phyloP scores from a whole-genome alignment of 2,888 invertebrate species.

The Phlogophora meticulosa region DNA sequence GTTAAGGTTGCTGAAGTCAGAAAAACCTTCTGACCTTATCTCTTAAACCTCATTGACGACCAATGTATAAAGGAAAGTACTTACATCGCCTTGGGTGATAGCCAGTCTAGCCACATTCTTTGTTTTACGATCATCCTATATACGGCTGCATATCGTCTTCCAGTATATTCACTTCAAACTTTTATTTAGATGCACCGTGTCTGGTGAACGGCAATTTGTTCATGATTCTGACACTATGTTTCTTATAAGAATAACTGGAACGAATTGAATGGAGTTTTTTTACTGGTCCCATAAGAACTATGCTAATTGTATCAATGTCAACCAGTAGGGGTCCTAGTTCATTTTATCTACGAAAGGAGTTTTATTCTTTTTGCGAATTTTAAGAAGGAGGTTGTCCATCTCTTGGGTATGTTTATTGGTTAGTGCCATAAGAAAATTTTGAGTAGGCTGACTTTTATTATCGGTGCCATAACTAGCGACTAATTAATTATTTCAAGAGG shows the following conservation, averaged over 20 bases:
- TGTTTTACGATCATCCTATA: slow-evolving; percentile 36
- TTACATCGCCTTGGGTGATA: slow-evolving; percentile 12
- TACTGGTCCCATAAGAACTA: not conserved
- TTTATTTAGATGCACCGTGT: slow-evolving; percentile 32
- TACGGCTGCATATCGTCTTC: slow-evolving; percentile 30
- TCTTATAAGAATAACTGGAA: slow-evolving; percentile 2
- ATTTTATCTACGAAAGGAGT: slow-evolving; percentile 15
- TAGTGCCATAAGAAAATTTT: slow-evolving; percentile 3
- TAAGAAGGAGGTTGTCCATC: slow-evolving; percentile 1
- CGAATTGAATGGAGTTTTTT: slow-evolving; percentile 13
- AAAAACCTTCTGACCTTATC: not conserved
- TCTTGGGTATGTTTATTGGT: not conserved
- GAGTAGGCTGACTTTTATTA: slow-evolving; percentile 26
- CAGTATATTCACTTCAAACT: slow-evolving; percentile 20
- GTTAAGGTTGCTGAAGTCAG: not conserved
- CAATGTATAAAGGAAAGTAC: slow-evolving; percentile 12
- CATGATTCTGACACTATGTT: slow-evolving; percentile 11
- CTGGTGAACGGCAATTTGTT: slow-evolving; percentile 32
- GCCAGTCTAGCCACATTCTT: slow-evolving; percentile 40
- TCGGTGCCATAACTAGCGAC: not conserved
- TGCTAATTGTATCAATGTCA: slow-evolving; percentile 9
- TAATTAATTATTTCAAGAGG: not conserved
- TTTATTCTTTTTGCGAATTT: slow-evolving; percentile 7
- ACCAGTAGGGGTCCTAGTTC: slow-evolving; percentile 9
- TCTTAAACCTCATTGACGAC: slow-evolving; percentile 20